Evolutionary conservation across 2,113 vertebrate genomes (phyloP).

Genomic region (Balaenoptera acutorostrata): DNA sequence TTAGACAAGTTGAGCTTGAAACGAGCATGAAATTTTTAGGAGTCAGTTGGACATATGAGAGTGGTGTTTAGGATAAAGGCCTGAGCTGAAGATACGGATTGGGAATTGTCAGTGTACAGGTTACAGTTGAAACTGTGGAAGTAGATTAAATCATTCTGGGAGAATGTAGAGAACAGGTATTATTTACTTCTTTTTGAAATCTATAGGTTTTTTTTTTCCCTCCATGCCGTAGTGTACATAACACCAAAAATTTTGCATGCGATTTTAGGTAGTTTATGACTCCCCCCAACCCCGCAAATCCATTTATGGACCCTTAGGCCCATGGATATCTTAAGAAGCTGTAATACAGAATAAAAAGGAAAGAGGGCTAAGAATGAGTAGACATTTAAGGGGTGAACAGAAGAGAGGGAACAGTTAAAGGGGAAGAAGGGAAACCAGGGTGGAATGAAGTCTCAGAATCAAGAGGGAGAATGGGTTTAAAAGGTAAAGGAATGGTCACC

Average conservation of each 20-base stretch:
- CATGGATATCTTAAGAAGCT: not conserved
- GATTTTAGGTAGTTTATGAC: not conserved
- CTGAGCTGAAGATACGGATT: not conserved
- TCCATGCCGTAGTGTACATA: not conserved
- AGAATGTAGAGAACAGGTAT: not conserved
- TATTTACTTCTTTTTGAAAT: not conserved
- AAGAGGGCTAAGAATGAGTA: not conserved
- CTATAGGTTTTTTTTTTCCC: not conserved
- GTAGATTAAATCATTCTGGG: not conserved
- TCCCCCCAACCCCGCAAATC: not conserved
- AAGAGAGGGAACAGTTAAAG: not conserved
- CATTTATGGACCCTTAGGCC: not conserved
- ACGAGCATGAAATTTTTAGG: not conserved
- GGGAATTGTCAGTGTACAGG: not conserved
- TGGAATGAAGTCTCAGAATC: not conserved
- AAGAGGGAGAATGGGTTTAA: not conserved
- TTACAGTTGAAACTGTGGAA: not conserved
- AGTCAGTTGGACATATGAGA: not conserved
- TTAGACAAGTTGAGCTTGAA: conserved; percentile 7
- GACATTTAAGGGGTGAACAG: not conserved
- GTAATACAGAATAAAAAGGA: not conserved
- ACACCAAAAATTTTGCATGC: not conserved
- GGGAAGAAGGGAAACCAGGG: not conserved
- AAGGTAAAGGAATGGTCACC: not conserved
- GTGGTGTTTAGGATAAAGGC: not conserved